phyloP scores from a whole-genome alignment of 1,140 invertebrate species.

The Drosophila orosa region DNA sequence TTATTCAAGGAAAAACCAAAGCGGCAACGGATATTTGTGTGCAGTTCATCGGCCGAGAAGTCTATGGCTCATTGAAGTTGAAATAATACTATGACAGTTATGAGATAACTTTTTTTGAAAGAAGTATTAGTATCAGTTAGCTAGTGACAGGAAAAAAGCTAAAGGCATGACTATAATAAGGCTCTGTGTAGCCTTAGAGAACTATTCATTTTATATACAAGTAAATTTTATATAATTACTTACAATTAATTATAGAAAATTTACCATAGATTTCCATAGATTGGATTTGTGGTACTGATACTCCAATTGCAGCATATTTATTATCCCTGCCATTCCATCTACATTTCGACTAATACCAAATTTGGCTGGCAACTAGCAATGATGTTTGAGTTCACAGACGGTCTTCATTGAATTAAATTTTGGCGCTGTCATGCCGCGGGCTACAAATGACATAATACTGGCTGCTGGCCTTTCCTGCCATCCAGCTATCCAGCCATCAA shows the following conservation, averaged over 20 bases:
- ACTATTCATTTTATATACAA: too few species aligned
- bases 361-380: neutral
- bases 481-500: slow-evolving; percentile 46
- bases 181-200: too few species aligned
- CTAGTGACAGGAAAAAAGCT: neutral
- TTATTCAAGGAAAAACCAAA: slow-evolving; percentile 17
- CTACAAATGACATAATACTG: slow-evolving; percentile 53
- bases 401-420: slow-evolving; percentile 54
- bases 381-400: slow-evolving; percentile 5
- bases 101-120: slow-evolving; percentile 35
- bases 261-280: too few species aligned
- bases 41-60: slow-evolving; percentile 35
- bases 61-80: slow-evolving; percentile 59
- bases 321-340: too few species aligned
- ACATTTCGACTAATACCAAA: neutral
- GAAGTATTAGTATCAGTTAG: neutral
- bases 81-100: slow-evolving; percentile 66
- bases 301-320: neutral
- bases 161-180: too few species aligned
- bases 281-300: too few species aligned
- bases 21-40: slow-evolving; percentile 43
- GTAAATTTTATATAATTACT: too few species aligned
- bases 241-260: too few species aligned
- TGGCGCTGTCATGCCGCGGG: slow-evolving; percentile 23
- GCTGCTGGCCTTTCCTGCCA: slow-evolving; percentile 19